Conservation (phyloP, 1,140 invertebrate species). For the Brachionus calyciflorus region DNA sequence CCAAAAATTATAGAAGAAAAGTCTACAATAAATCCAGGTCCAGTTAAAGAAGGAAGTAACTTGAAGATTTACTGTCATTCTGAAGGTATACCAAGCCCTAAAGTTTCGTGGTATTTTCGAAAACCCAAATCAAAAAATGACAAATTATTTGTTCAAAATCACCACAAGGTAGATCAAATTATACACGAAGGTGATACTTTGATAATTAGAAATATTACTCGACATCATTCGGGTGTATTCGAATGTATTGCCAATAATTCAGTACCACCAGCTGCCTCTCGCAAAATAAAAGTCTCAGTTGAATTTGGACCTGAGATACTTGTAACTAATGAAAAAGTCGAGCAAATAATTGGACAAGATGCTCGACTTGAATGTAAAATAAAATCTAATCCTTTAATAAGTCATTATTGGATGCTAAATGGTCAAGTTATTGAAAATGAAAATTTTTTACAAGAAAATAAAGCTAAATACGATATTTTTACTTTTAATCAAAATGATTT, state of each 20-base stretch:
- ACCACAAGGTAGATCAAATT: background rate
- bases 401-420: slow-evolving; percentile 35
- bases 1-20: slow-evolving; percentile 43
- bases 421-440: slow-evolving; percentile 15
- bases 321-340: background rate
- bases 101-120: slow-evolving; percentile 22
- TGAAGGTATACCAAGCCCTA: slow-evolving; percentile 37
- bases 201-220: slow-evolving; percentile 54
- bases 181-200: slow-evolving; percentile 51
- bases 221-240: slow-evolving; percentile 54
- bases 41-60: background rate
- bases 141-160: background rate
- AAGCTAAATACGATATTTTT: slow-evolving; percentile 23
- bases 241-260: slow-evolving; percentile 55
- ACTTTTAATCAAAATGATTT: slow-evolving; percentile 20
- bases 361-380: slow-evolving; percentile 38
- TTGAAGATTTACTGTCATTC: slow-evolving; percentile 37
- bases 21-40: slow-evolving; percentile 28
- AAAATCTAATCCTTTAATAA: slow-evolving; percentile 41
- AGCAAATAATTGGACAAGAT: slow-evolving; percentile 11
- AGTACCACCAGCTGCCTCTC: slow-evolving; percentile 52
- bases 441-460: background rate
- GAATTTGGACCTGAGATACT: slow-evolving; percentile 48
- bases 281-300: slow-evolving; percentile 53
- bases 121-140: background rate